Conservation (phyloP, 2,113 vertebrate species). For the Lamprotornis superbus region DNA sequence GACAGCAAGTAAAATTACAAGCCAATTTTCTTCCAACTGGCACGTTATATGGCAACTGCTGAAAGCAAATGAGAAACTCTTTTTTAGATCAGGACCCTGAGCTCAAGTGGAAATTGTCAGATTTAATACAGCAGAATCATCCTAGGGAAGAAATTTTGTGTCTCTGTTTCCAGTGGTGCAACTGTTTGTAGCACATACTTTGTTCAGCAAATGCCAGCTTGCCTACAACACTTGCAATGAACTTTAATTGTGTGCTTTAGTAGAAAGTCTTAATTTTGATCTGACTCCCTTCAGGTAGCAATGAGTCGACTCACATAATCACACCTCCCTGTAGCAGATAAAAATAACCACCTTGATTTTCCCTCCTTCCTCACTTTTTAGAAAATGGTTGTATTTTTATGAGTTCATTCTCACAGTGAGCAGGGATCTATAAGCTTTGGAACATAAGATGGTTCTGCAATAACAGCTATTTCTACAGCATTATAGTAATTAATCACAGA, state of each 20-base stretch:
- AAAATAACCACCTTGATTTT: conserved; percentile 68
- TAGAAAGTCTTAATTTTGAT: conserved; percentile 74
- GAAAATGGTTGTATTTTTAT: conserved; percentile 46
- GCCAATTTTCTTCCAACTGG: conserved; percentile 25
- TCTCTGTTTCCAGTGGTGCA: conserved; percentile 65
- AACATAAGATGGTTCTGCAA: conserved; percentile 58
- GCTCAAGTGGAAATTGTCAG: conserved; percentile 59
- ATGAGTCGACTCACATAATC: conserved; percentile 70
- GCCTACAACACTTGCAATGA: conserved; percentile 56
- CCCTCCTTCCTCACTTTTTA: not conserved
- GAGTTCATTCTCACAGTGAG: conserved; percentile 32
- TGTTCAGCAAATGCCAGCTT: conserved; percentile 58
- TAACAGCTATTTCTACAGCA: conserved; percentile 64
- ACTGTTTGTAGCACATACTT: conserved; percentile 59
- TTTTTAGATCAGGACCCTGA: conserved; percentile 38
- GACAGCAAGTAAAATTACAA: conserved; percentile 34
- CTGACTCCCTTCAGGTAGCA: conserved; percentile 73
- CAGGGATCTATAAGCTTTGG: conserved; percentile 41
- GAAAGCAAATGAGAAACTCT: conserved; percentile 49
- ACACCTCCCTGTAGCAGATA: conserved; percentile 58
- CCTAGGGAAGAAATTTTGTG: conserved; percentile 49
- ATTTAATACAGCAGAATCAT: conserved; percentile 62
- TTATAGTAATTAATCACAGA: conserved; percentile 74
- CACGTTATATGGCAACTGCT: not conserved
- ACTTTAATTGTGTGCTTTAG: conserved; percentile 74